These are phyloP conservation scores for Plodia interpunctella DNA, from an alignment of 1,140 invertebrate genomes.

Conservation along the genomic window DNA sequence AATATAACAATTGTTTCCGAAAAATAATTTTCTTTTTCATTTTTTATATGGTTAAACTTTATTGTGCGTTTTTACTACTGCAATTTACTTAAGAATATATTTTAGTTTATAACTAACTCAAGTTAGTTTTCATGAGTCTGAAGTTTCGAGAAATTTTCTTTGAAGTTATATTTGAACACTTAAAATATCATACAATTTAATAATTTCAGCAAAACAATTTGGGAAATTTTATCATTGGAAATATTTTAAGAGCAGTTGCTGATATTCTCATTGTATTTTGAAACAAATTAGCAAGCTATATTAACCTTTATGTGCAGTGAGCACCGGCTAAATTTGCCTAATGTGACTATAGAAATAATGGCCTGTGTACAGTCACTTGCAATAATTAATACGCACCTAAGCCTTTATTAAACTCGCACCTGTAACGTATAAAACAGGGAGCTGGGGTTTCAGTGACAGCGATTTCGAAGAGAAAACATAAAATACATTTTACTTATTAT, in stretches of 20 bases:
- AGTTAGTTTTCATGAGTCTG: too few species aligned
- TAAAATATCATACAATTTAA: too few species aligned
- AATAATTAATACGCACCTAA: conserved; percentile 12
- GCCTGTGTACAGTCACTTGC: conserved; percentile 10
- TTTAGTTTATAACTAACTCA: too few species aligned
- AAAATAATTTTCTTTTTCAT: too few species aligned
- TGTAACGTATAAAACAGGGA: conserved; percentile 3
- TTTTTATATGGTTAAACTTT: too few species aligned
- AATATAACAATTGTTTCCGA: too few species aligned
- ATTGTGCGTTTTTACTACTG: too few species aligned
- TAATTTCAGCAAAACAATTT: neutral
- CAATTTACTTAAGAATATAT: too few species aligned
- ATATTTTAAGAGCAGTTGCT: neutral
- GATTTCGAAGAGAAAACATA: neutral
- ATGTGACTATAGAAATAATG: conserved; percentile 2
- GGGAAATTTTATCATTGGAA: neutral
- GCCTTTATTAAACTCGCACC: conserved; percentile 13
- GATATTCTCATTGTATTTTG: neutral
- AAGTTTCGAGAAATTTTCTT: too few species aligned
- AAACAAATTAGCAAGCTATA: neutral
- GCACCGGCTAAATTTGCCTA: neutral
- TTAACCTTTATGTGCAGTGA: neutral
- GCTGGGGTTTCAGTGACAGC: neutral
- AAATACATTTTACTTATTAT: too few species aligned
- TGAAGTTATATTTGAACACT: too few species aligned